Evolutionary conservation across 2,888 invertebrate genomes (phyloP).

Genomic region (Eurois occulta): DNA sequence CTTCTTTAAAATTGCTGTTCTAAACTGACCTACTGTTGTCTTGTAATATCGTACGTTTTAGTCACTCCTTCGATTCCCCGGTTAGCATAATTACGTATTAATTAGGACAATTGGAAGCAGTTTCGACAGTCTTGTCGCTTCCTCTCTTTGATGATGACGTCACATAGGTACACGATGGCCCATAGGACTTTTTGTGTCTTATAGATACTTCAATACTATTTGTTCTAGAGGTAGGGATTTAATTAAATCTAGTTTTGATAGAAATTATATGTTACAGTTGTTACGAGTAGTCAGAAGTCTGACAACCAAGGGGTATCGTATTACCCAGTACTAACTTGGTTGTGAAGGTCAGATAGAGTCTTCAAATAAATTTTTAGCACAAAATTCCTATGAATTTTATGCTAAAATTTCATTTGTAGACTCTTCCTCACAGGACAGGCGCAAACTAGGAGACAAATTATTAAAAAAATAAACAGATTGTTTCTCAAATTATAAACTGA

Average conservation of each 20-base stretch:
- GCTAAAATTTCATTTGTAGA: neutral
- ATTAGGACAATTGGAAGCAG: slow-evolving; percentile 77
- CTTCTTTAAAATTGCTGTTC: neutral
- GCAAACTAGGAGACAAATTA: neutral
- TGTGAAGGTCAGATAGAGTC: too few species aligned
- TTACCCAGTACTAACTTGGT: neutral
- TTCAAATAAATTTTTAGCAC: too few species aligned
- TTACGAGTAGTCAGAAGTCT: neutral
- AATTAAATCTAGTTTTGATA: neutral
- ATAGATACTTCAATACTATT: neutral
- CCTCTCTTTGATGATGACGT: slow-evolving; percentile 68
- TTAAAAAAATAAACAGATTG: neutral
- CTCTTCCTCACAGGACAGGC: too few species aligned
- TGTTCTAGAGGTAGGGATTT: neutral
- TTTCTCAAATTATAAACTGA: neutral
- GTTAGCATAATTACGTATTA: slow-evolving; percentile 64
- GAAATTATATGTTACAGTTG: neutral
- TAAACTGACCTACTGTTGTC: slow-evolving; percentile 17
- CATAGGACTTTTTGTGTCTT: neutral
- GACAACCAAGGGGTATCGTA: neutral
- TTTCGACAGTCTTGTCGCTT: slow-evolving; percentile 72
- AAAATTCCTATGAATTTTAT: too few species aligned
- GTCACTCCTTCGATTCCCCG: slow-evolving; percentile 66
- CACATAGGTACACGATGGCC: slow-evolving; percentile 3
- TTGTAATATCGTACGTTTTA: slow-evolving; percentile 46